A percentile compares a stretch with the other conserved stretches of the same genome.
These are phyloP conservation scores for Nudaria mundana DNA, from an alignment of 2,888 invertebrate genomes.

Conservation along the genomic window DNA sequence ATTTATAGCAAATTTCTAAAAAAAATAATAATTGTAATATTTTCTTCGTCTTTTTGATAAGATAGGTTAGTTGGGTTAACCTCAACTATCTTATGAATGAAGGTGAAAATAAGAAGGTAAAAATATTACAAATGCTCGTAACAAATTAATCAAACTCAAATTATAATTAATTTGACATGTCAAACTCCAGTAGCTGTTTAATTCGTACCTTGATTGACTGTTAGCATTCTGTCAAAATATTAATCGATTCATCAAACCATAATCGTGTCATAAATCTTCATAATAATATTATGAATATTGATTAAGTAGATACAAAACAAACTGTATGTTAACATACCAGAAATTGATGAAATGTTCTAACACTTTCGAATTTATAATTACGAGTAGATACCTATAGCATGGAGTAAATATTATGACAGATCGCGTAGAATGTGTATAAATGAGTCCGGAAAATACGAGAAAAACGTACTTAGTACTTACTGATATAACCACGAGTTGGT, in stretches of 20 bases:
- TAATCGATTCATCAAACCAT: constrained; percentile 6
- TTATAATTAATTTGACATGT: constrained; percentile 16
- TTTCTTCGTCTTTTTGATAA: no score
- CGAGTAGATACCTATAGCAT: no score
- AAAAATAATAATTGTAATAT: no score
- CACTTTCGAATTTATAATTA: no score
- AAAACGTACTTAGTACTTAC: background rate
- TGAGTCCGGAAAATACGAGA: background rate
- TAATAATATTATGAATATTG: constrained; percentile 2
- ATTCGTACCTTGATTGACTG: constrained; percentile 12
- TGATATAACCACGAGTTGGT: no score
- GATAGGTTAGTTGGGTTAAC: no score
- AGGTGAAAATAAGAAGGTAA: no score
- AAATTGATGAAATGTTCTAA: background rate
- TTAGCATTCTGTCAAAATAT: constrained; percentile 2
- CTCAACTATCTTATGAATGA: no score
- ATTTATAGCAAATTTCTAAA: no score
- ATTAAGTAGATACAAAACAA: no score
- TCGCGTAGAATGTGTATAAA: background rate
- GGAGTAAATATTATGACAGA: background rate
- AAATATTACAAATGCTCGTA: constrained; percentile 12
- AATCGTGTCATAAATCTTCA: constrained; percentile 4
- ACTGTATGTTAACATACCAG: no score
- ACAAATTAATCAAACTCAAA: constrained; percentile 21
- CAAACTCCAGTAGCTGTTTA: constrained; percentile 6